Evolutionary conservation across 2,113 vertebrate genomes (phyloP), one percentile per base, ranked within the genome.

Genomic region (Gambusia affinis): DNA sequence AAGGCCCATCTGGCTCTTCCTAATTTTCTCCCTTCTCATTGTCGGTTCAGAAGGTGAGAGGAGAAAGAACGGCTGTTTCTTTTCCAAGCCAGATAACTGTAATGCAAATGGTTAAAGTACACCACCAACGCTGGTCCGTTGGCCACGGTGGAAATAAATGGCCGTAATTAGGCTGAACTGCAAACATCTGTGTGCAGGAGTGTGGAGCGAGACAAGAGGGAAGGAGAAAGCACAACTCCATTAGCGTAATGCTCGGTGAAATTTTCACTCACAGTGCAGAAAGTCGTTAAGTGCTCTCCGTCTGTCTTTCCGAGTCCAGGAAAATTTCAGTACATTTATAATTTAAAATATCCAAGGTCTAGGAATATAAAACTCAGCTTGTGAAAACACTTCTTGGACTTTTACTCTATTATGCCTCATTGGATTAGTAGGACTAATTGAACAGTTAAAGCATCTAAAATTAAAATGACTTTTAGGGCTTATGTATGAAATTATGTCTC

Each of bases 251-350:
- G 92, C 76, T 78, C 93, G 91, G 94, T 92, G 91, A 92, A 91
- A 92, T 93, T 88, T 67, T 93, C 87, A 90, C 88, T 92, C 91
- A 80, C 85, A 73, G 82, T 87, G 87, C 82, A 88, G 80, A 90
- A 92, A 93, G 92, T 93, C 85, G 89, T 93, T 94, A 94, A 95
- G 94, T 94, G 94, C 90, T 91, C 84, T 91, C 93, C 94, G 93
- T 94, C 94, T 94, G 94, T 94, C 92, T 93, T 91, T 92, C 87
- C 83, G 85, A 92, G 92, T 83, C 61, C 60, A 83, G 80, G 78
- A 89, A 91, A 88, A 91, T 91, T 90, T 92, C 81, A 89, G 78
- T 84, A 85, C 91, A 91, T 94, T 92, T 91, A 93, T 94, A 91
- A 94, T 92, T 94, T 85, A 93, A 84, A 92, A 91, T 86, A 87